A percentile compares a stretch with the other conserved stretches of the same genome.
phyloP scores from a whole-genome alignment of 2,113 vertebrate species.

The Mesocricetus auratus region DNA sequence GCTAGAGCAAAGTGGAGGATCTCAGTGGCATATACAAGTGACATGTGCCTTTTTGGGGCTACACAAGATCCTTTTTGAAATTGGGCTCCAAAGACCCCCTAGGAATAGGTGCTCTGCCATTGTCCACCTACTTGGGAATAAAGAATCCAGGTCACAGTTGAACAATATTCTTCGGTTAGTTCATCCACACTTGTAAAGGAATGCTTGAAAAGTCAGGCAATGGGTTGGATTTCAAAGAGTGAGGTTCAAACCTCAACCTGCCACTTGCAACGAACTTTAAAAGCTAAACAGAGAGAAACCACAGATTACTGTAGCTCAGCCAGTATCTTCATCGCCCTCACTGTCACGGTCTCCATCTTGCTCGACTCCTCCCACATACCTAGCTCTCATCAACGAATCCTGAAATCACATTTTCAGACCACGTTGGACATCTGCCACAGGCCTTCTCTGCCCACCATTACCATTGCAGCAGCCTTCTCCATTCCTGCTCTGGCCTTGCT shows the following conservation, averaged over 20 bases:
- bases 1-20: background rate
- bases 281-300: background rate
- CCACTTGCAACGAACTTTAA: background rate
- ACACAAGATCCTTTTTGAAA: background rate
- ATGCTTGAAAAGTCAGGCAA: background rate
- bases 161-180: background rate
- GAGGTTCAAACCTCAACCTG: background rate
- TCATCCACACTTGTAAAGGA: background rate
- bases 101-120: background rate
- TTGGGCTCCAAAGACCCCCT: background rate
- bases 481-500: background rate
- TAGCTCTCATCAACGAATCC: background rate
- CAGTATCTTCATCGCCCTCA: background rate
- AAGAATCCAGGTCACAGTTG: background rate
- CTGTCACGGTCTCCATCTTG: background rate
- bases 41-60: background rate
- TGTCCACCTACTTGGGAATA: background rate
- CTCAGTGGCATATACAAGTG: background rate
- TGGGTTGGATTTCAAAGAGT: background rate
- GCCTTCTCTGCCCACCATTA: fast-evolving
- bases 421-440: background rate
- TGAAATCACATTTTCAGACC: too few species aligned
- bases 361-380: background rate
- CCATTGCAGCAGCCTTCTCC: background rate
- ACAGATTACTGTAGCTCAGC: background rate